Evolutionary conservation across 2,888 invertebrate genomes (phyloP).

Genomic region (Cyaniris semiargus): DNA sequence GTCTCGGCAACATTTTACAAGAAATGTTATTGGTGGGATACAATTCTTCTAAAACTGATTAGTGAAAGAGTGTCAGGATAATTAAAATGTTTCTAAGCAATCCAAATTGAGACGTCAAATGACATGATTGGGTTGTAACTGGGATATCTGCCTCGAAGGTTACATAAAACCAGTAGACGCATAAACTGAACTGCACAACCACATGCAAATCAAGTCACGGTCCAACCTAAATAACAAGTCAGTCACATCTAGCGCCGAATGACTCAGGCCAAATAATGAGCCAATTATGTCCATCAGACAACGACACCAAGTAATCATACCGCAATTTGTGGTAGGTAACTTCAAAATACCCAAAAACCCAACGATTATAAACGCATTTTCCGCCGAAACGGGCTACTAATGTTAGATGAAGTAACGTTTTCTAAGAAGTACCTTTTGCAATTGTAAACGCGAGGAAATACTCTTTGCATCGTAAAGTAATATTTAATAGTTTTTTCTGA

Average conservation of each 20-base stretch:
- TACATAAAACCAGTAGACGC: constrained; percentile 61
- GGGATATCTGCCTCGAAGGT: constrained; percentile 52
- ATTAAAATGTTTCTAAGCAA: not conserved
- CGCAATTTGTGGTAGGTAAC: constrained; percentile 54
- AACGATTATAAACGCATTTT: constrained; percentile 75
- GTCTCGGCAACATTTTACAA: too few relatives aligned
- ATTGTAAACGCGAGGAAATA: constrained; percentile 7
- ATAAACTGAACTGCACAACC: constrained; percentile 58
- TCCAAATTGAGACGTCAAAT: not conserved
- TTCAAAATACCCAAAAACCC: constrained; percentile 53
- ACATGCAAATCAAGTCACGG: constrained; percentile 77
- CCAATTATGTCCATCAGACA: constrained; percentile 65
- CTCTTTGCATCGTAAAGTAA: not conserved
- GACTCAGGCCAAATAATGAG: constrained; percentile 60
- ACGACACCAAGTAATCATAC: constrained; percentile 62
- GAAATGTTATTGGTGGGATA: too few relatives aligned
- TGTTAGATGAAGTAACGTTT: constrained; percentile 16
- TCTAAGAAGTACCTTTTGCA: constrained; percentile 29
- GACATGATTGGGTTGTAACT: constrained; percentile 38
- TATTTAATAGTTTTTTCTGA: not conserved
- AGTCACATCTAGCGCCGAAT: constrained; percentile 57
- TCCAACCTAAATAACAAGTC: constrained; percentile 67
- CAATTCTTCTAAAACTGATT: too few relatives aligned
- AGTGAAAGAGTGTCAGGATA: not conserved
- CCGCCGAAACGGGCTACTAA: constrained; percentile 47